Evolutionary conservation across 2,888 invertebrate genomes (phyloP).

Genomic region (Cantharis lateralis): DNA sequence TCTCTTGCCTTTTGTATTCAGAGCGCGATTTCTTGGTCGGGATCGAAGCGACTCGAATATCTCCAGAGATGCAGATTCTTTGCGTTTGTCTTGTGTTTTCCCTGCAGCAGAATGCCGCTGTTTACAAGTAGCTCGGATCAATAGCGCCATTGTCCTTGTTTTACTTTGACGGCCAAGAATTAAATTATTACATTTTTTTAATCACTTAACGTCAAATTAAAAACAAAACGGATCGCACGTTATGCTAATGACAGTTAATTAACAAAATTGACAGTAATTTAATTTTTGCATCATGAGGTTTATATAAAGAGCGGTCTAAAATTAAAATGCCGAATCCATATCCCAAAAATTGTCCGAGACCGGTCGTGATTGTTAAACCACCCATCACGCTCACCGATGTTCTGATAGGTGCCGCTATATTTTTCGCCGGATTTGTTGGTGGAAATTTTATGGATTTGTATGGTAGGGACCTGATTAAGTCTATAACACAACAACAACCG

Average conservation of each 20-base stretch:
- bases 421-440: not conserved
- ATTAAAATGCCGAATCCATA: not conserved
- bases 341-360: not conserved
- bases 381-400: not conserved
- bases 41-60: not conserved
- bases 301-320: not conserved
- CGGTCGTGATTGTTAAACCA: not conserved
- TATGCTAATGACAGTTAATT: not conserved
- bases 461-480: not conserved
- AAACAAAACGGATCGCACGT: not conserved
- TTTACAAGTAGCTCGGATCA: not conserved
- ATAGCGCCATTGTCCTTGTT: not conserved
- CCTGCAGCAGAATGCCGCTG: not conserved
- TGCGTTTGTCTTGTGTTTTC: not conserved
- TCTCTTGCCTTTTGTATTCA: not conserved
- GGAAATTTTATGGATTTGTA: not conserved
- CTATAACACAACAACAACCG: not conserved
- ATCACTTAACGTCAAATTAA: not conserved
- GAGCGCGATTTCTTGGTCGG: not conserved
- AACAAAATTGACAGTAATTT: not conserved
- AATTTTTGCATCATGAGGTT: not conserved
- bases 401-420: not conserved
- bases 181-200: not conserved
- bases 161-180: not conserved
- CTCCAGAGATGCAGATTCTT: not conserved